Evolutionary conservation across 2,113 vertebrate species (phyloP), one percentile per base, ranked within the genome.

Genomic region (Monarcha castaneiventris): DNA sequence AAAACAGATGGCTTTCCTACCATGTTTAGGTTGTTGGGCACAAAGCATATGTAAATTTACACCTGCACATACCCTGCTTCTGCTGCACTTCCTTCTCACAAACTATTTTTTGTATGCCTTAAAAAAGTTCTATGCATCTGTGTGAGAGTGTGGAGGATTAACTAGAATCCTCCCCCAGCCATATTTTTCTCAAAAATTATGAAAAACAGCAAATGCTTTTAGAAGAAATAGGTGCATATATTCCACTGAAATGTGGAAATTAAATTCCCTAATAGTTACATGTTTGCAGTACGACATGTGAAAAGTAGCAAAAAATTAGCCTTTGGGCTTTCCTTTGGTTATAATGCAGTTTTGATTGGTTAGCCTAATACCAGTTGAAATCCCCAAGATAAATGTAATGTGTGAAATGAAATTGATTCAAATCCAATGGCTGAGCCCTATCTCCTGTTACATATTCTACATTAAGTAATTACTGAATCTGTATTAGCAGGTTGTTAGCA

Each of bases 1-100:
- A 66, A 75, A 97, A 91, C 93, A 82, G 87, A 84, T 94, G 92
- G 93, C 95, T 97, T 97, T 96, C 71, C 43, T 96, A 97, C 63
- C 67, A 5, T 49, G 2, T 46, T 96, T 90, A 84, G 77, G 67
- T 95, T 93, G 79, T 91, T 95, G 87, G 68, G 72, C 87, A 89
- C 84, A 94, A 84, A 93, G 59, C 74, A 72, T 52, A 71, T 95
- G 58, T 95, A 83, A 95, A 80, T 20, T 71, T 94, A 84, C 29
- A 90, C 58, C 49, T 72, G 93, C 79, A 76, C 54, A 17, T 64
- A 62, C 27, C 11, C 54, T 80, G 25, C 66, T 85, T 86, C 79
- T 92, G 48, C 48, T 78, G 21, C 32, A 6, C 29, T 77, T 95
- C 63, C 67, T 89, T 90, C 59, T 89, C 49, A 81, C 75, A 54